Evolutionary conservation across 1,140 invertebrate species (phyloP).

Genomic region (Hyles vespertilio): DNA sequence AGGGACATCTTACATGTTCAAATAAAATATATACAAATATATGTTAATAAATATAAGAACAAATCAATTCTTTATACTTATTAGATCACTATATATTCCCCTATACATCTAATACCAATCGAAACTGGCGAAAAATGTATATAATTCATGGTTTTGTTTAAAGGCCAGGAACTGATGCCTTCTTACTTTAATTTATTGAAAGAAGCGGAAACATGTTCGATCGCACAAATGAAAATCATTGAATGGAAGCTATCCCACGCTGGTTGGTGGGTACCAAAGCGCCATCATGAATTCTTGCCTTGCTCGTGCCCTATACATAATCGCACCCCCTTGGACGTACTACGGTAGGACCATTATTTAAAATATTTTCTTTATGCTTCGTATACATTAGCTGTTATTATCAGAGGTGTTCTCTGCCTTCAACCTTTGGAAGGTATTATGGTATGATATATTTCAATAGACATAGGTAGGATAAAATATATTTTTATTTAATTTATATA

Average conservation of each 20-base stretch:
- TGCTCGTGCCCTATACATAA: conserved; percentile 48
- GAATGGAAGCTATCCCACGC: conserved; percentile 56
- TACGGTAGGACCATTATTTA: conserved; percentile 35
- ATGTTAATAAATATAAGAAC: too few species aligned
- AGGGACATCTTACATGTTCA: too few species aligned
- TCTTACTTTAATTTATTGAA: conserved; percentile 53
- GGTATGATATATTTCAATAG: too few species aligned
- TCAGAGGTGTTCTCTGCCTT: too few species aligned
- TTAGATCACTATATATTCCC: too few species aligned
- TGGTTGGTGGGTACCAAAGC: conserved; percentile 47
- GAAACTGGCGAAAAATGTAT: too few species aligned
- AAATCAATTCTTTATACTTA: too few species aligned
- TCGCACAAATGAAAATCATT: conserved; percentile 52
- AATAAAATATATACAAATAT: too few species aligned
- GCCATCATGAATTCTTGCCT: conserved; percentile 43
- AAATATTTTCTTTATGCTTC: neutral
- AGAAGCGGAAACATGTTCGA: conserved; percentile 39
- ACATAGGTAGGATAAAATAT: neutral
- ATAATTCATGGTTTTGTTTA: conserved; percentile 4
- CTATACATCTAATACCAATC: too few species aligned
- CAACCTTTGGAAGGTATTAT: too few species aligned
- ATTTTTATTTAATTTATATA: neutral
- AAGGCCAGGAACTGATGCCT: conserved; percentile 63
- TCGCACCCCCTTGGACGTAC: conserved; percentile 54
- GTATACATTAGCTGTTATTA: neutral